Evolutionary conservation across 2,888 invertebrate species (phyloP).

Genomic region (Leucozona laternaria): DNA sequence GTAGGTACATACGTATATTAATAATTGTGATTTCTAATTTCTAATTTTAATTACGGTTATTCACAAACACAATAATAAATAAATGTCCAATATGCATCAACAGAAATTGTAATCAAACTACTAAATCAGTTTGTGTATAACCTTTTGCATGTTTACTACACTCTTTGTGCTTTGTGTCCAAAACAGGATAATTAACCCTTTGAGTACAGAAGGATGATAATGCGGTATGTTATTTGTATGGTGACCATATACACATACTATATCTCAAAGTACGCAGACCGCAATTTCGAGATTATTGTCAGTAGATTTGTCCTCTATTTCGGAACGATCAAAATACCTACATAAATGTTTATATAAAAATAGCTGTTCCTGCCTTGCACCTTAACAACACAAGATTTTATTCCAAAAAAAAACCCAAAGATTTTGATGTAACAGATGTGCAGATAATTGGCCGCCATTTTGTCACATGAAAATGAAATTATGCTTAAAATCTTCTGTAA

Average conservation of each 20-base stretch:
- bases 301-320: no score
- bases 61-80: conserved; percentile 18
- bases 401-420: no score
- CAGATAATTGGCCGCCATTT: no score
- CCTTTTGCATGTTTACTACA: conserved; percentile 32
- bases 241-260: conserved; percentile 17
- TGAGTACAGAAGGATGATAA: background rate
- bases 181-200: conserved; percentile 33
- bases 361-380: no score
- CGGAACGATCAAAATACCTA: no score
- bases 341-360: no score
- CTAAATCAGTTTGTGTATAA: conserved; percentile 26
- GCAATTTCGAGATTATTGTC: no score
- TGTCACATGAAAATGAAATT: no score
- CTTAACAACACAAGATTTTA: no score
- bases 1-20: background rate
- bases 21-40: conserved; percentile 25
- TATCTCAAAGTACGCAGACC: no score
- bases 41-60: conserved; percentile 12
- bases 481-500: no score
- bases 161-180: conserved; percentile 19
- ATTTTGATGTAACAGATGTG: no score
- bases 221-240: background rate
- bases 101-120: conserved; percentile 3
- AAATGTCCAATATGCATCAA: conserved; percentile 21